Conservation (phyloP, 2,797 vertebrate genomes). For the Lutra lutra region DNA sequence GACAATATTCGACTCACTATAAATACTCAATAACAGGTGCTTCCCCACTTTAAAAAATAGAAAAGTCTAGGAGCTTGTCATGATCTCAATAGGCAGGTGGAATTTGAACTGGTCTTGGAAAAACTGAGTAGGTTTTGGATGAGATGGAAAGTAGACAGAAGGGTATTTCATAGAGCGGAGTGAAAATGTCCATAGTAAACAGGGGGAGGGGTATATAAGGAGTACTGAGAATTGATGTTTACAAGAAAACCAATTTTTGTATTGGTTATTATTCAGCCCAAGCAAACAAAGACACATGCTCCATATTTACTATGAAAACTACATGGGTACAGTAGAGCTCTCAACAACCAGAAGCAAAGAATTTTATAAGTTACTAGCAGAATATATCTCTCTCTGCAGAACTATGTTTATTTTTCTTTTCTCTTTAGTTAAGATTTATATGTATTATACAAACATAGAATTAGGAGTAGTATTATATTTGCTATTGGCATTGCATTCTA, state of each 20-base stretch:
- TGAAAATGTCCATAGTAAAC: neutral
- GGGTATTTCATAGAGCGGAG: neutral
- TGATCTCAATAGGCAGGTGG: neutral
- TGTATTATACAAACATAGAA: neutral
- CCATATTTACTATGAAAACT: neutral
- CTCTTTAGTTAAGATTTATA: neutral
- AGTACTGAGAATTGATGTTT: neutral
- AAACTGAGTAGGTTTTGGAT: neutral
- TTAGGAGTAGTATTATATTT: neutral
- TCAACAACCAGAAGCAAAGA: neutral
- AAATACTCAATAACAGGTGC: neutral
- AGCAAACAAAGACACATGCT: neutral
- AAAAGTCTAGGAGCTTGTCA: neutral
- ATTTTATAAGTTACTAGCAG: neutral
- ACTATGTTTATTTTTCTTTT: neutral
- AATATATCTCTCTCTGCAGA: neutral
- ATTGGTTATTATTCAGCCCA: neutral
- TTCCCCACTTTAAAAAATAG: neutral
- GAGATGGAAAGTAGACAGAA: neutral
- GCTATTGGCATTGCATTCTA: neutral
- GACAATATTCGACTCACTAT: neutral
- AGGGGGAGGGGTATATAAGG: neutral
- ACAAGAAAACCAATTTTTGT: neutral
- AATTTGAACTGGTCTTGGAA: neutral
- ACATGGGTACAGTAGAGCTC: neutral